These are phyloP conservation scores for Dryococelus australis DNA, from an alignment of 2,888 invertebrate genomes.

Conservation along the genomic window DNA sequence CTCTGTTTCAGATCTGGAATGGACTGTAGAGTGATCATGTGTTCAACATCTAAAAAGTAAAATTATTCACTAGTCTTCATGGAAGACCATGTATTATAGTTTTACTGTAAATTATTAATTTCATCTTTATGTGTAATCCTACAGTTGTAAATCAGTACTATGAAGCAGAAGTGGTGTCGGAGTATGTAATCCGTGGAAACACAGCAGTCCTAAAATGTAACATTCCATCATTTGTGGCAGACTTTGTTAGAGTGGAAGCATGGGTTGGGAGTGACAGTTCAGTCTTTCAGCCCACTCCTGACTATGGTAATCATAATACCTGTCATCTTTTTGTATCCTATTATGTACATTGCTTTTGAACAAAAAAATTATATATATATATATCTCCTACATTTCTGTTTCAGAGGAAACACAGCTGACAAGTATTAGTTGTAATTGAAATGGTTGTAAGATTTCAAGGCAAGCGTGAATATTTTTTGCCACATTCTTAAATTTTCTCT, in stretches of 20 bases:
- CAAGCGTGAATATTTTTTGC: no score
- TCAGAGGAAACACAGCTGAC: not conserved
- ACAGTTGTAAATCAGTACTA: conserved; percentile 89
- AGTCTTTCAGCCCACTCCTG: conserved; percentile 72
- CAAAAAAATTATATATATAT: no score
- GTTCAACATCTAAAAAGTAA: not conserved
- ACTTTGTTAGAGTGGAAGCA: conserved; percentile 88
- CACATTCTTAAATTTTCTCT: no score
- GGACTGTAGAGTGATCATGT: not conserved
- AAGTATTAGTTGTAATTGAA: no score
- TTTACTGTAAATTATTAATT: not conserved
- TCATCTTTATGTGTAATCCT: conserved; percentile 38
- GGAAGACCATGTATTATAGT: not conserved
- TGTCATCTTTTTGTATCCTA: conserved; percentile 12
- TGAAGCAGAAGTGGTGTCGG: conserved; percentile 88
- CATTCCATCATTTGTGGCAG: conserved; percentile 88
- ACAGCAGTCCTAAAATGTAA: conserved; percentile 88
- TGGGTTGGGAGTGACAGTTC: conserved; percentile 73
- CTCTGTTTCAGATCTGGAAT: conserved; percentile 4
- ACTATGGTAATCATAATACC: conserved; percentile 70
- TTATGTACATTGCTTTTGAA: not conserved
- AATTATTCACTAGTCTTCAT: no score
- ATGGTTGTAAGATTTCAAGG: no score
- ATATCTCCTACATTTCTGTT: not conserved
- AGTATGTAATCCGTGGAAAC: conserved; percentile 89